A percentile compares a stretch with the other conserved stretches of the same genome.
phyloP scores from a whole-genome alignment of 1,140 invertebrate genomes.

The Chlorops oryzae region DNA sequence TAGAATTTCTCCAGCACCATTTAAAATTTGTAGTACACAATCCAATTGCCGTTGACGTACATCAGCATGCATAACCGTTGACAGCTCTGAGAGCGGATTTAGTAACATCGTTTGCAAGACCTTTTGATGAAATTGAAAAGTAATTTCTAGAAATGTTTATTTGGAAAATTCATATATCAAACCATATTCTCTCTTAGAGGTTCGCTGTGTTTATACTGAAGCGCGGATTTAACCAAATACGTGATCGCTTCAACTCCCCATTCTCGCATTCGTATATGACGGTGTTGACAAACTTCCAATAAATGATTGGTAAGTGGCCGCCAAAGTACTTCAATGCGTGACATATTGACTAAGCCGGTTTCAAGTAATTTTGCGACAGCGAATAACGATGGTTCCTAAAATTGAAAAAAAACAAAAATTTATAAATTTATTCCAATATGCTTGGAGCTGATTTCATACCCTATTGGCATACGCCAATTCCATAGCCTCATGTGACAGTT shows the following conservation, averaged over 20 bases:
- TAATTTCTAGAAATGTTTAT: not conserved
- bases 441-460: conserved; percentile 46
- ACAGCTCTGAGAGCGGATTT: conserved; percentile 83
- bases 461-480: conserved; percentile 92
- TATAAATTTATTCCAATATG: not conserved
- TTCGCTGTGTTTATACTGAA: conserved; percentile 78
- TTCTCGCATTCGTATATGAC: conserved; percentile 89
- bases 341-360: conserved; percentile 91
- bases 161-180: no score
- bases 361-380: conserved; percentile 95
- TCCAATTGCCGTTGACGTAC: conserved; percentile 92
- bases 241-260: conserved; percentile 98
- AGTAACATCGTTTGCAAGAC: conserved; percentile 80
- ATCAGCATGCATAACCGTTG: conserved; percentile 82
- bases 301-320: conserved; percentile 93
- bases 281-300: conserved; percentile 92
- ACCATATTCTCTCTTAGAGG: conserved; percentile 82
- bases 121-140: no score
- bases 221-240: conserved; percentile 86
- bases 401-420: conserved; percentile 23
- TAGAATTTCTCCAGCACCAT: conserved; percentile 84
- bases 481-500: conserved; percentile 94
- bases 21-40: conserved; percentile 86
- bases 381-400: conserved; percentile 90
- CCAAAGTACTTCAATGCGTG: conserved; percentile 92